Percentiles rank a stretch among this genome's conserved stretches.
These are phyloP conservation scores for Climacteris rufus DNA, from an alignment of 2,113 vertebrate genomes.

Conservation along the genomic window DNA sequence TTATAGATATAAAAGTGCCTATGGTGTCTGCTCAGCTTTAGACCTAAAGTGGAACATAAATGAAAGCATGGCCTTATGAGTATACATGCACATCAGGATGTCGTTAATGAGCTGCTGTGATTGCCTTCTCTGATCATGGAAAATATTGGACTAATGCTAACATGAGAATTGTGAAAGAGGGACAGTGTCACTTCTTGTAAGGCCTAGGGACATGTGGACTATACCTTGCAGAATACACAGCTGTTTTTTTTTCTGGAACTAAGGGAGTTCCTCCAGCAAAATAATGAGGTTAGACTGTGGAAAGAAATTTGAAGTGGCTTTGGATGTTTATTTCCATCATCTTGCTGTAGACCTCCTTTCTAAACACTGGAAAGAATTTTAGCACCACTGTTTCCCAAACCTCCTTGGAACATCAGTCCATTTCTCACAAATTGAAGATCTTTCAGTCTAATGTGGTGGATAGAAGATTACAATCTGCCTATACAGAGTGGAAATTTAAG, in stretches of 20 bases:
- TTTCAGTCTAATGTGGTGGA: background rate
- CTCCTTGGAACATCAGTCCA: background rate
- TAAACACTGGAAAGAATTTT: background rate
- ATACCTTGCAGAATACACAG: background rate
- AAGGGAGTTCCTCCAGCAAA: background rate
- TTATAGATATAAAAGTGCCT: background rate
- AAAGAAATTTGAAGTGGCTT: background rate
- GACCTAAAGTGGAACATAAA: background rate
- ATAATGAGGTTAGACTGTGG: background rate
- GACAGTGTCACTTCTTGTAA: background rate
- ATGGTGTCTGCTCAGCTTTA: background rate
- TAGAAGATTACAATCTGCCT: background rate
- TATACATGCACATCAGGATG: background rate
- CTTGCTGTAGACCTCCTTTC: background rate
- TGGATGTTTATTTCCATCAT: background rate
- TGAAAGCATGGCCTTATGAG: background rate
- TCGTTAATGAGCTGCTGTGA: background rate
- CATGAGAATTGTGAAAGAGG: background rate
- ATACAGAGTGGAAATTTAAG: background rate
- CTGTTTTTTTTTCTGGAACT: background rate
- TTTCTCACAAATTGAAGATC: background rate
- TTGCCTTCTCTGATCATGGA: background rate
- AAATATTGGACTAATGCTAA: background rate
- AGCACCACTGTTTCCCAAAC: background rate
- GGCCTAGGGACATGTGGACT: background rate